Evolutionary conservation across 2,888 invertebrate genomes (phyloP), one percentile per base, ranked within the genome.

Genomic region (Lithophane socia): DNA sequence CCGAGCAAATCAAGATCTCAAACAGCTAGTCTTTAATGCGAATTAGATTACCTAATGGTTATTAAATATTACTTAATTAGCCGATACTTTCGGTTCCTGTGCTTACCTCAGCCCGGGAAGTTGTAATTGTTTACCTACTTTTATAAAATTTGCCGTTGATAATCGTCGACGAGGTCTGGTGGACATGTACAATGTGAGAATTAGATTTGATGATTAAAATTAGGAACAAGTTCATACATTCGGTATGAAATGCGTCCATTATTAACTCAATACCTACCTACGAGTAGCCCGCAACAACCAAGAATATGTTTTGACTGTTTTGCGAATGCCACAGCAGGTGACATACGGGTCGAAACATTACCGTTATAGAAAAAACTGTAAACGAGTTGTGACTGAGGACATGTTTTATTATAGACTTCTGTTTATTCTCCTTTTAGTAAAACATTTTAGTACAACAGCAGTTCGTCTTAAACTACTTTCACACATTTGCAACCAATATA

Each of bases 121-220:
- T 89, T n/a, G 49, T 87, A 88, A 90, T 89, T 85, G 86, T 77
- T 85, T 69, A 18, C 52, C 65, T 54, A 77, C 64, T 88, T 86
- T 85, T 86, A 85, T 82, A 90, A 90, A 91, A 89, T 88, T 56
- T 86, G 74, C 83, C 89, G 88, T 85, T 72, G 58, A 82, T 83
- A 90, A 91, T 91, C 76, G 81, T 58, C 37, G 88, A 82, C 88
- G 77, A 88, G 91, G 91, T 88, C 87, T 81, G 71, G 73, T 88
- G 80, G 84, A 80, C 82, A 71, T 85, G 77, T 82, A 87, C 87
- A 86, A 88, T 88, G 73, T 77, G 69, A 78, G n/a, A 61, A 86
- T 85, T 82, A 70, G 82, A 79, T 77, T 75, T 72, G 76, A 66
- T 68, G n/a, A 83, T 88, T 84, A 65, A 68, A 78, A 75, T 83